Percentiles rank a stretch among this genome's conserved stretches.
Conservation (phyloP, 92 coral and sea anemone species). For the Parazoanthus atlanticus region DNA sequence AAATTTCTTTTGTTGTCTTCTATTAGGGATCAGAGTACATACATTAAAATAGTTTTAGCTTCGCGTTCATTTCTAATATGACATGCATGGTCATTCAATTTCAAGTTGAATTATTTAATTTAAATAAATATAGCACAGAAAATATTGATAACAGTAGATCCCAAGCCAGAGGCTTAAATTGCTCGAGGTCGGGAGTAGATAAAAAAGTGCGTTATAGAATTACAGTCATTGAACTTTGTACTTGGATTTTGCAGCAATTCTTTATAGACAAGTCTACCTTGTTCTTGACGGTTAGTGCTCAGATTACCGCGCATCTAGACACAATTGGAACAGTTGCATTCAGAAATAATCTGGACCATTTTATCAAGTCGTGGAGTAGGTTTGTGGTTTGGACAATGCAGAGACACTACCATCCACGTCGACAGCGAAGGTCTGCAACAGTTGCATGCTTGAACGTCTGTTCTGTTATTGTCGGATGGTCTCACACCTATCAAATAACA, state of each 20-base stretch:
- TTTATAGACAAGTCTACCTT: not conserved
- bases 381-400: constrained; percentile 1
- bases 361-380: not conserved
- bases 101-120: no score
- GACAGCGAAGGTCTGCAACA: constrained; percentile 23
- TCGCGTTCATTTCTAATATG: no score
- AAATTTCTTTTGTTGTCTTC: no score
- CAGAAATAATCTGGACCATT: constrained; percentile 6
- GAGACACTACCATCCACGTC: not conserved
- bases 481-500: not conserved
- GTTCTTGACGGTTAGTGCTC: not conserved
- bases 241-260: not conserved
- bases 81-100: no score
- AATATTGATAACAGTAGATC: no score
- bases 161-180: no score
- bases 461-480: not conserved
- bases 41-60: no score
- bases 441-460: not conserved
- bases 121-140: no score
- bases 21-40: no score
- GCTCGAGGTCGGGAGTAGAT: no score
- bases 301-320: no score
- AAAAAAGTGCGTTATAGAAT: not conserved
- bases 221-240: not conserved
- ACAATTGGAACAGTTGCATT: constrained; percentile 16